Percentiles rank a stretch among this genome's conserved stretches.
phyloP scores from a whole-genome alignment of 2,888 invertebrate species.

The Pycnomerus fuliginosus region DNA sequence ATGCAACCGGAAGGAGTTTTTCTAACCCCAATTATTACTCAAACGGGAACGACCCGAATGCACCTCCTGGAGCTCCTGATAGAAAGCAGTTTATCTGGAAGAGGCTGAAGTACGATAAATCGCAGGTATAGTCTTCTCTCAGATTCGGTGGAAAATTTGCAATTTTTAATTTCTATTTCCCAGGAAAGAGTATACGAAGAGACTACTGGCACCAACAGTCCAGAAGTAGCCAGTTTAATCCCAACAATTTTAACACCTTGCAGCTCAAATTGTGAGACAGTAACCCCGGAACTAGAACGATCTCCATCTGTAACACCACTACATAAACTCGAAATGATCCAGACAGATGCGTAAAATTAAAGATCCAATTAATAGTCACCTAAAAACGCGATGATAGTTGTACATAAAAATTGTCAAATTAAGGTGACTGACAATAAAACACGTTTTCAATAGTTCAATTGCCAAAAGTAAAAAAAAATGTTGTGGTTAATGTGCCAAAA shows the following conservation, averaged over 20 bases:
- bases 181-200: slow-evolving; percentile 63
- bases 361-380: neutral
- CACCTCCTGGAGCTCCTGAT: slow-evolving; percentile 42
- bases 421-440: slow-evolving; percentile 51
- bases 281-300: slow-evolving; percentile 55
- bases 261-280: slow-evolving; percentile 55
- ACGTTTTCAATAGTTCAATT: slow-evolving; percentile 21
- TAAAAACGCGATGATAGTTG: slow-evolving; percentile 1
- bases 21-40: slow-evolving; percentile 84
- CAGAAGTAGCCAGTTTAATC: slow-evolving; percentile 69
- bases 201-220: slow-evolving; percentile 57
- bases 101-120: slow-evolving; percentile 77
- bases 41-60: slow-evolving; percentile 42
- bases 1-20: slow-evolving; percentile 68
- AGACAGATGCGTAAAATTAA: slow-evolving; percentile 13
- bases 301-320: slow-evolving; percentile 58
- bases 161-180: too few relatives aligned
- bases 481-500: too few relatives aligned
- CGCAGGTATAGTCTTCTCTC: slow-evolving; percentile 58
- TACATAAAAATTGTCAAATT: slow-evolving; percentile 41
- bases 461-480: neutral
- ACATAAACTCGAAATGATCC: slow-evolving; percentile 56
- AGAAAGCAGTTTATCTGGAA: slow-evolving; percentile 67
- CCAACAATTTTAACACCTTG: slow-evolving; percentile 61
- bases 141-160: neutral